Base-by-base conservation (phyloP, 1,140 invertebrate species). In the Elymnias hypermnestra region DNA sequence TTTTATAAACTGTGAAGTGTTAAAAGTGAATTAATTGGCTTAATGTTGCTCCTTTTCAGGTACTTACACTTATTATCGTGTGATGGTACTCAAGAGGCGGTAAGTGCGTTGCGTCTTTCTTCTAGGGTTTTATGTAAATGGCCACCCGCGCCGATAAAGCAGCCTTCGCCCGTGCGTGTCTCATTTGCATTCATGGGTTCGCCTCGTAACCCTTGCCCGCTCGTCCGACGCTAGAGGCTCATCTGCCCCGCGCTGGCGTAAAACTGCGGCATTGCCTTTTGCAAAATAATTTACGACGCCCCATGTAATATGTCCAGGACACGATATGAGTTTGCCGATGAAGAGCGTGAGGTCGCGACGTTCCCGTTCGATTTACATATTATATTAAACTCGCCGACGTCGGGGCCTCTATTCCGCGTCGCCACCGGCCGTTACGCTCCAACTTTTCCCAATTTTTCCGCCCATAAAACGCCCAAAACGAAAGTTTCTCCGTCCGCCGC, bases 131-230 rank as follows among this genome's bases (percentile, higher is more conserved):
- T 81, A 84, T 82, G 76, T 72, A 82, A 84, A 84, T 82, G 62
- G 42, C 53, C 39, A 43, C 33, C 33, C 33, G 17, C 33, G 17
- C 56, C 77, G 68, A 79, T 79, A 78, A 78, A 77, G 63, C 64
- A 65, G 60, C 58, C 63, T 66, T 61, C 55, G 58, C 59, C 63
- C 60, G 57, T 63, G 65, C 66, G 51, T 60, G 69, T 60, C 78
- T 83, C 72, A 82, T 85, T 85, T 85, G 77, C 78, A 85, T 85
- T 82, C 82, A 85, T 85, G 72, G 78, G 76, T 75, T 73, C 73
- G 72, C 76, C 83, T 74, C 73, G 72, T 78, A 85, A 85, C 82
- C 81, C 78, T 77, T 79, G 67, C 70, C 68, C 62, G 67, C 36
- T 67, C 58, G 64, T 69, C 67, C 57, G 61, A 53, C 56, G 62